Conservation (phyloP, 2,113 vertebrate genomes). For the Mesocricetus auratus region DNA sequence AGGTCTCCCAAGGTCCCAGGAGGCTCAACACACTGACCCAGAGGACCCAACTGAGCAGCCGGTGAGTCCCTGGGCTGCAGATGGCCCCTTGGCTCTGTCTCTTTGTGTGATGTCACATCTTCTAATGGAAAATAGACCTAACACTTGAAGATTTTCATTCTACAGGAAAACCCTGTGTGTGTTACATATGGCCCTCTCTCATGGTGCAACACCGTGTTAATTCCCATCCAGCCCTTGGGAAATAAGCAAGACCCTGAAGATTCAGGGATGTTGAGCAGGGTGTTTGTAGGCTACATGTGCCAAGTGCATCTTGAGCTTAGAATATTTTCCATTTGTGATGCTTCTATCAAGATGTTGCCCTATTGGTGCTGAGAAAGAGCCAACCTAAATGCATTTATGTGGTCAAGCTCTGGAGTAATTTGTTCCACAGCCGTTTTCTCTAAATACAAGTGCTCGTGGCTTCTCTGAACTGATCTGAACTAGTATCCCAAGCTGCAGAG, state of each 20-base stretch:
- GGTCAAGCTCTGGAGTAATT: no score
- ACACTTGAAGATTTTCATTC: neutral
- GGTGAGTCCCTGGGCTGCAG: no score
- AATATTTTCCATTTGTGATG: no score
- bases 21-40: neutral
- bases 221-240: neutral
- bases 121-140: neutral
- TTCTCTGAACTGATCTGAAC: neutral
- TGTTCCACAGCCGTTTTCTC: fast-evolving
- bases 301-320: neutral
- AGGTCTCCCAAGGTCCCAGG: no score
- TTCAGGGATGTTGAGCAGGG: neutral
- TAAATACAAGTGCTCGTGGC: fast-evolving
- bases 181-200: neutral
- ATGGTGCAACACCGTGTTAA: neutral
- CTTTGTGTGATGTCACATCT: no score
- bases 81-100: neutral
- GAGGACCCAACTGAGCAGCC: no score
- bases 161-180: fast-evolving
- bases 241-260: neutral
- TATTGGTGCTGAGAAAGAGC: no score
- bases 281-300: neutral
- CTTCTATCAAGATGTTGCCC: neutral
- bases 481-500: fast-evolving
- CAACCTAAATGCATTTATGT: no score